phyloP scores from a whole-genome alignment of 2,797 vertebrate species.

The Sebastes nivosus region DNA sequence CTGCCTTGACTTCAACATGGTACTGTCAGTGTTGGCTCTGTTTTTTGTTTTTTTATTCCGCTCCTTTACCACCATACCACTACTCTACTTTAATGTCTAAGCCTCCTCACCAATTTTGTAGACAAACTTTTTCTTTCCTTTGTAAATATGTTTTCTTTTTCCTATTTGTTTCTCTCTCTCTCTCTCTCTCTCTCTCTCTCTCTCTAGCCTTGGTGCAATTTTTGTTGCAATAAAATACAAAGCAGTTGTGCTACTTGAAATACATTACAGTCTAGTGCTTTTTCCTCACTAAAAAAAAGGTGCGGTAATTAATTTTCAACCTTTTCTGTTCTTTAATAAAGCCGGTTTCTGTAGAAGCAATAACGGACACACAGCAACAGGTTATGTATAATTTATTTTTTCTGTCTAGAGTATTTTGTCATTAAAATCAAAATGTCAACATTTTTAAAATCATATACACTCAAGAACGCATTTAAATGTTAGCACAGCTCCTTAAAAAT shows the following conservation, averaged over 20 bases:
- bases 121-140: constrained; percentile 68
- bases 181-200: neutral
- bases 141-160: constrained; percentile 78
- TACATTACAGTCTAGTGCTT: constrained; percentile 18
- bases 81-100: constrained; percentile 72
- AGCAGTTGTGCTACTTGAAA: constrained; percentile 83
- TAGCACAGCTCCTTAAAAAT: constrained; percentile 93
- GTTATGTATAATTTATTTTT: constrained; percentile 82
- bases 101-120: constrained; percentile 72
- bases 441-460: constrained; percentile 98
- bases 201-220: constrained; percentile 83
- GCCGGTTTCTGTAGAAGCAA: neutral
- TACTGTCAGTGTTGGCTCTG: constrained; percentile 73
- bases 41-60: constrained; percentile 6
- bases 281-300: neutral
- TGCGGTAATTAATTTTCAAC: neutral
- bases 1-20: constrained; percentile 83
- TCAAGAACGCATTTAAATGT: constrained; percentile 91
- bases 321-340: neutral
- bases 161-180: constrained; percentile 36
- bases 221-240: constrained; percentile 84
- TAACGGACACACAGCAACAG: constrained; percentile 45
- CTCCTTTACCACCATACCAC: constrained; percentile 77
- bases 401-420: constrained; percentile 86
- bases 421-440: constrained; percentile 92